Conservation (phyloP, 2,888 invertebrate species). For the Leptogaster cylindrica region DNA sequence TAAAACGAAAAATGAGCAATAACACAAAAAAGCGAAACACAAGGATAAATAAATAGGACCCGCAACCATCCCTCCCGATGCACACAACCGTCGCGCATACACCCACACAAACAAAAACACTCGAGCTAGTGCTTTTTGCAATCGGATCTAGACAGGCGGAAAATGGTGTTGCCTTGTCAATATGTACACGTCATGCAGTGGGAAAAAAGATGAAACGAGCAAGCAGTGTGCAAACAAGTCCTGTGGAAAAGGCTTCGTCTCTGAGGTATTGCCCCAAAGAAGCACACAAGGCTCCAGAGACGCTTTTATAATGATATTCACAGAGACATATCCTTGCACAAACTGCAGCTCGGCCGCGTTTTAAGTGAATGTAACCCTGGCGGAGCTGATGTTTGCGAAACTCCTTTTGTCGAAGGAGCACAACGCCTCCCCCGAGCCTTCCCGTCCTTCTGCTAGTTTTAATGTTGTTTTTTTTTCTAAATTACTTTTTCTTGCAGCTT, state of each 20-base stretch:
- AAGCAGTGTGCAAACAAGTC: constrained; percentile 34
- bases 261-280: constrained; percentile 35
- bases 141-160: constrained; percentile 34
- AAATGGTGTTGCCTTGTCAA: constrained; percentile 39
- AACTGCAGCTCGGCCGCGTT: constrained; percentile 17
- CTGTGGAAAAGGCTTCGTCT: constrained; percentile 31
- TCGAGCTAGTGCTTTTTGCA: constrained; percentile 28
- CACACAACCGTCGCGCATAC: too few species aligned
- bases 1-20: constrained; percentile 29
- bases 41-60: too few species aligned
- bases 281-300: constrained; percentile 22
- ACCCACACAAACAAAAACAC: neutral
- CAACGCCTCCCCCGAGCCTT: too few species aligned
- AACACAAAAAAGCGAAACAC: constrained; percentile 28
- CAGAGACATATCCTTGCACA: constrained; percentile 15
- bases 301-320: constrained; percentile 37
- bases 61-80: neutral
- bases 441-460: too few species aligned
- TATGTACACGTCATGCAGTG: constrained; percentile 35
- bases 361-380: constrained; percentile 10
- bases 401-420: constrained; percentile 21
- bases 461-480: too few species aligned
- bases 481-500: constrained; percentile 19
- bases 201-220: constrained; percentile 34
- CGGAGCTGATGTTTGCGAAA: constrained; percentile 5